Evolutionary conservation across 1,140 invertebrate genomes (phyloP), one percentile per base, ranked within the genome.

Genomic region (Diuraphis noxia): DNA sequence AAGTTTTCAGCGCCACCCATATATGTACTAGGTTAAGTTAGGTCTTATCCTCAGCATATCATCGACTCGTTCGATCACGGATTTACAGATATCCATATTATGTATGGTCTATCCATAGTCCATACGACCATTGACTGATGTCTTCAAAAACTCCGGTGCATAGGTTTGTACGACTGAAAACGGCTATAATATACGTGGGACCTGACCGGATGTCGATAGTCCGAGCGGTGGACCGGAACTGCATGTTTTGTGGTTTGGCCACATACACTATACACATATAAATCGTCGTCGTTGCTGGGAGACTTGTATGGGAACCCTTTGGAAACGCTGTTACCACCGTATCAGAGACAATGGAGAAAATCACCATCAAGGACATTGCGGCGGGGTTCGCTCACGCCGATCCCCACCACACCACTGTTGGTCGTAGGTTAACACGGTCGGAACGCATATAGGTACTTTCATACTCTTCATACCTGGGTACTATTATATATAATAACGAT

Each of bases 341-440:
- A 34, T 89, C 88, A n/a, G 63, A 89, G 56, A 89, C 88, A 89
- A 89, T 77, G 40, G 19, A 88, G 30, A 40, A 88, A 40, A 56
- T 88, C 34, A 23, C 21, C 25, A 21, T 38, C 86, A 40, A 38
- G 86, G 86, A 88, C 52, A 13, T 30, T 4, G 5, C 36, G 36
- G 56, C 30, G 56, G 56, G 56, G 56, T 46, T 52, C 1, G 4
- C 86, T 56, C 49, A 30, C 86, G 36, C 41, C n/a, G 19, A 2
- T 43, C 56, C 30, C 3, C 30, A 0, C 30, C 56, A 30, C 30
- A 4, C 30, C 56, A n/a, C 30, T 63, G 30, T 4, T 13, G 30
- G 56, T 63, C n/a, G 30, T n/a, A 30, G 52, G 1, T 56, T 25
- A 56, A 56, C 52, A 25, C 25, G 25, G 25, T 56, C 25, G 52